Conservation (phyloP, 2,888 invertebrate genomes). For the Alentia gelatinosa region DNA sequence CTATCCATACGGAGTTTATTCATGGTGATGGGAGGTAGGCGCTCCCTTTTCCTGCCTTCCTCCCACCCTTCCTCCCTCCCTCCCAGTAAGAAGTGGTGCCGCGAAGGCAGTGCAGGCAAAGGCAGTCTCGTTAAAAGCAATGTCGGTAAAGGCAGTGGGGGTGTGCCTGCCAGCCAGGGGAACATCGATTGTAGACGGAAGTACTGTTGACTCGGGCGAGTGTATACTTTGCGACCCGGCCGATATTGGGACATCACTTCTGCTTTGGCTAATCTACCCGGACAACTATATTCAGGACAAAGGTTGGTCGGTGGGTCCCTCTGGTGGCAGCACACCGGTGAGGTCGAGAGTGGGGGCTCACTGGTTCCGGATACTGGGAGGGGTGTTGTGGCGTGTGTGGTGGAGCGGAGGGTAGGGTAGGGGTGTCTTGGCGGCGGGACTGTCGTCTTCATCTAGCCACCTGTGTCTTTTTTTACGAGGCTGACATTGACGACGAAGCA, state of each 20-base stretch:
- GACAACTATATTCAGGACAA: conserved; percentile 5
- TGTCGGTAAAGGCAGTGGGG: too few species aligned
- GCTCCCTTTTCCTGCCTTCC: background rate
- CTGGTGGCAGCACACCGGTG: background rate
- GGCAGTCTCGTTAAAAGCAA: too few species aligned
- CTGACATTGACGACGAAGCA: background rate
- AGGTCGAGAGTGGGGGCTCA: background rate
- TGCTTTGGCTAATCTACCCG: conserved; percentile 29
- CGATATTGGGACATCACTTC: conserved; percentile 40
- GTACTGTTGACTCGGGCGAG: background rate
- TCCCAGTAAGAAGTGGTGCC: background rate
- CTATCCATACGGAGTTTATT: background rate
- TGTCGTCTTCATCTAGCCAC: background rate
- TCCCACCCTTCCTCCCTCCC: too few species aligned
- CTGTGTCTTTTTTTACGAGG: background rate
- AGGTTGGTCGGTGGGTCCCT: background rate
- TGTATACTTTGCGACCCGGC: conserved; percentile 28
- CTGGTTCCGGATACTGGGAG: background rate
- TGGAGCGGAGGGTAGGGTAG: background rate
- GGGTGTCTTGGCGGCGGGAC: background rate
- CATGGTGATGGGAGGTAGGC: background rate
- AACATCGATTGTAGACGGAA: conserved; percentile 30
- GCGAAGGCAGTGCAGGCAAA: background rate
- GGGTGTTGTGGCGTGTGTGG: background rate
- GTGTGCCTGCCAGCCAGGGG: background rate